Percentiles rank a stretch among this genome's conserved stretches.
phyloP scores from a whole-genome alignment of 1,140 invertebrate species.

The Phthorimaea operculella region DNA sequence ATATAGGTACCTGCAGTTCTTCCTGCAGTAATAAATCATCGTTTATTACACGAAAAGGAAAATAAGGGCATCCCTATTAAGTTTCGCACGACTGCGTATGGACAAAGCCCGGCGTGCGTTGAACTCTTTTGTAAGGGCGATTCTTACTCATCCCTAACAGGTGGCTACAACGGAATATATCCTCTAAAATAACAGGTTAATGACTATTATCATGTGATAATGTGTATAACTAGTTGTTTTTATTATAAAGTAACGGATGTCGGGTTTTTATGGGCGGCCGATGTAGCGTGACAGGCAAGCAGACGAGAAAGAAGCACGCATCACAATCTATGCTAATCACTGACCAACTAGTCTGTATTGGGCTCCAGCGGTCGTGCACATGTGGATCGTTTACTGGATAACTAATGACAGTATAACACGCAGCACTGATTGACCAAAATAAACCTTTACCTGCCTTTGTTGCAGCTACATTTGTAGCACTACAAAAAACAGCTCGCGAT shows the following conservation, averaged over 20 bases:
- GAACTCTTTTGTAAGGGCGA: slow-evolving; percentile 64
- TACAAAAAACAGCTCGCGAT: no score
- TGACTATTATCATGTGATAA: slow-evolving; percentile 17
- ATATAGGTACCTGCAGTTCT: no score
- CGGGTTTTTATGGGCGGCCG: slow-evolving; percentile 26
- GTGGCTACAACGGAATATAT: slow-evolving; percentile 15
- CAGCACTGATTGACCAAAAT: no score
- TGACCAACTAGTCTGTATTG: no score
- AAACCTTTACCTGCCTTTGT: no score
- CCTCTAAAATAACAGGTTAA: slow-evolving; percentile 23
- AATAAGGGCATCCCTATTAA: slow-evolving; percentile 4
- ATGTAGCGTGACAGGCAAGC: slow-evolving; percentile 38
- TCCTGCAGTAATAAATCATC: no score
- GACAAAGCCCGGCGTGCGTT: slow-evolving; percentile 58
- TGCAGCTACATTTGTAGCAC: no score
- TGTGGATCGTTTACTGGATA: no score
- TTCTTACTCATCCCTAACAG: slow-evolving; percentile 29
- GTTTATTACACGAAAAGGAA: background rate
- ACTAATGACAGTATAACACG: no score
- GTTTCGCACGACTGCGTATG: slow-evolving; percentile 37
- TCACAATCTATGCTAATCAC: slow-evolving; percentile 3
- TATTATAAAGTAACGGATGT: slow-evolving; percentile 32
- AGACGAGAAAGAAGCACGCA: slow-evolving; percentile 6
- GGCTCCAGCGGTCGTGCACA: no score
- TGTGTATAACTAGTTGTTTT: background rate